Evolutionary conservation across 2,888 invertebrate species (phyloP).

Genomic region (Diploptera punctata): DNA sequence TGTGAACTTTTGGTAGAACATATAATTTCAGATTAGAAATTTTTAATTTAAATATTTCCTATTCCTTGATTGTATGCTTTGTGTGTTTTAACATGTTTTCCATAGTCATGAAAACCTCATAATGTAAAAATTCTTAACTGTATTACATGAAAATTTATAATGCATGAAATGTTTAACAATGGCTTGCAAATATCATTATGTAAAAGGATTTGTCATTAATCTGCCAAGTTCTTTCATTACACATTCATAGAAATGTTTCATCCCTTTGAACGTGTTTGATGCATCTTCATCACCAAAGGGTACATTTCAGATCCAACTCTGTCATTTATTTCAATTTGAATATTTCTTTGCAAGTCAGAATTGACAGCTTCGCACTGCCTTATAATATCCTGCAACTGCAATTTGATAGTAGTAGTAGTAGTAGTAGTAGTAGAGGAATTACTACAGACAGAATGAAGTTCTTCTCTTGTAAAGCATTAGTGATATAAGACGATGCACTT

Average conservation of each 20-base stretch:
- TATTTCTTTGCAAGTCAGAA: not conserved
- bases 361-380: not conserved
- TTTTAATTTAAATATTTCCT: too few species aligned
- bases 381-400: too few species aligned
- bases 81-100: too few species aligned
- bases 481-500: not conserved
- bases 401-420: not conserved
- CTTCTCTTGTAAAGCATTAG: not conserved
- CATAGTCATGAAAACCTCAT: too few species aligned
- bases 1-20: too few species aligned
- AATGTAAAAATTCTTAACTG: too few species aligned
- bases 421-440: not conserved
- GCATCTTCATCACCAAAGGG: not conserved
- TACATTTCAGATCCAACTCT: not conserved
- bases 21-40: too few species aligned
- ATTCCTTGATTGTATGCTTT: too few species aligned
- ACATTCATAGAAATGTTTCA: not conserved
- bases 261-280: not conserved
- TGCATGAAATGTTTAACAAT: not conserved
- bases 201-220: not conserved
- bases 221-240: not conserved
- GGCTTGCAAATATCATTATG: not conserved
- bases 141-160: not conserved
- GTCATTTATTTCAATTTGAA: too few species aligned
- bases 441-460: not conserved